These are phyloP conservation scores for Mastomys coucha DNA, from an alignment of 2,113 vertebrate species.

Conservation along the genomic window DNA sequence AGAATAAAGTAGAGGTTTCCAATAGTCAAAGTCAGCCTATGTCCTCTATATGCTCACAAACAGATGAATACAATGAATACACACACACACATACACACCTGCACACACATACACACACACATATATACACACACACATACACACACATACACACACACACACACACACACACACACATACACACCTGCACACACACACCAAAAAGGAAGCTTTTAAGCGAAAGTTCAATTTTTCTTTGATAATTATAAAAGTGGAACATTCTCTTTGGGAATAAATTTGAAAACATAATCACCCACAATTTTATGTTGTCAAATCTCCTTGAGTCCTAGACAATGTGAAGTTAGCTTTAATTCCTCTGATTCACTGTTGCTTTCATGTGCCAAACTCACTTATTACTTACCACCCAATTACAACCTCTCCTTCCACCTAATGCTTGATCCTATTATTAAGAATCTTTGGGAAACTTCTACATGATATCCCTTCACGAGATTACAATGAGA, in stretches of 20 bases:
- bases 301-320: neutral
- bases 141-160: too few relatives aligned
- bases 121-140: neutral
- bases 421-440: neutral
- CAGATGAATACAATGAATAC: neutral
- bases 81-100: neutral
- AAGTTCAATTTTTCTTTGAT: neutral
- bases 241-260: neutral
- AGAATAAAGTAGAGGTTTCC: neutral
- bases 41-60: neutral
- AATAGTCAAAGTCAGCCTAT: too few relatives aligned
- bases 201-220: neutral
- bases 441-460: neutral
- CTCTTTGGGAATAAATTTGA: conserved; percentile 9
- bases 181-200: neutral
- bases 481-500: neutral
- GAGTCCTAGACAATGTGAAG: neutral
- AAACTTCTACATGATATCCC: neutral
- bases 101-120: neutral
- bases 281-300: neutral
- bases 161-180: neutral
- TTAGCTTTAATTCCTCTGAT: neutral
- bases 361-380: neutral
- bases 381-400: neutral
- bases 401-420: neutral